Percentiles rank a stretch among this genome's conserved stretches.
Evolutionary conservation across 2,888 invertebrate genomes (phyloP).

Genomic region (Cryptocephalus primarius): DNA sequence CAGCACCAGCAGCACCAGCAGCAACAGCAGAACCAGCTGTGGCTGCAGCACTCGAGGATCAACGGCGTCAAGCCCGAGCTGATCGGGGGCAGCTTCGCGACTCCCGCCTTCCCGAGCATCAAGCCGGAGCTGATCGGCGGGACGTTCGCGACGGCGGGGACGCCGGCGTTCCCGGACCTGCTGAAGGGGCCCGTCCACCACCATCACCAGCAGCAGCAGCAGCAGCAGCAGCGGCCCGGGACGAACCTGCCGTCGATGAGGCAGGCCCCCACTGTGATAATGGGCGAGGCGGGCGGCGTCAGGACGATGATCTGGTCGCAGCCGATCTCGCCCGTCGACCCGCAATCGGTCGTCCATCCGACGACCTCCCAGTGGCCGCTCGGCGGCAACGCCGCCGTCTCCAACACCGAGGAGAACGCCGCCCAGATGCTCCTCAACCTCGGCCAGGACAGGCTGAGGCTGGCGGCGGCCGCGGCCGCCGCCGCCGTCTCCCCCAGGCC

Average conservation of each 20-base stretch:
- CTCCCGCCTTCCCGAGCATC: constrained; percentile 17
- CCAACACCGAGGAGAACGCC: constrained; percentile 43
- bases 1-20: constrained; percentile 23
- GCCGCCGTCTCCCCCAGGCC: constrained; percentile 15
- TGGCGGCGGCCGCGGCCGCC: constrained; percentile 4
- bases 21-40: constrained; percentile 30
- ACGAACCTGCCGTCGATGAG: constrained; percentile 41
- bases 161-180: no score
- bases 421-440: constrained; percentile 64
- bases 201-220: constrained; percentile 16
- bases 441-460: constrained; percentile 44
- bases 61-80: constrained; percentile 72
- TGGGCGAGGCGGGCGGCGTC: constrained; percentile 88
- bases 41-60: constrained; percentile 46
- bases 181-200: not conserved
- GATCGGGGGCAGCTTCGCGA: constrained; percentile 49
- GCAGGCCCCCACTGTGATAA: constrained; percentile 75
- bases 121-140: constrained; percentile 18
- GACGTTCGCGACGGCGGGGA: constrained; percentile 24
- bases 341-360: constrained; percentile 20
- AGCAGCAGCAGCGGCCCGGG: constrained; percentile 8
- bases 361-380: constrained; percentile 27
- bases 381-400: constrained; percentile 13
- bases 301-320: constrained; percentile 60
- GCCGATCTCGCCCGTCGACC: constrained; percentile 35